Percentiles rank a stretch among this genome's conserved stretches.
These are phyloP conservation scores for Noctua janthina DNA, from an alignment of 2,888 invertebrate species.

Conservation along the genomic window DNA sequence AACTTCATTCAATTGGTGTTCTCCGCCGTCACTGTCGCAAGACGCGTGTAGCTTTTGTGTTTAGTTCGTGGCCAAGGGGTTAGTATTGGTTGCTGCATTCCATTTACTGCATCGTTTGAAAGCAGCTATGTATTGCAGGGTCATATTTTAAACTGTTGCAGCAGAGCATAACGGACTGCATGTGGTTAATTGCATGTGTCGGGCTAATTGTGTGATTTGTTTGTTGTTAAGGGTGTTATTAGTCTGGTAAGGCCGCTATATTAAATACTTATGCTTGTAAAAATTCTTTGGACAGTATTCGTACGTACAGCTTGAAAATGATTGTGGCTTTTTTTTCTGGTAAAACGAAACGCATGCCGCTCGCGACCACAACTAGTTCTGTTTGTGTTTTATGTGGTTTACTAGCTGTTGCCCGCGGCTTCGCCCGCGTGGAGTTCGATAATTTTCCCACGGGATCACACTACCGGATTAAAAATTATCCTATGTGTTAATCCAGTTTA, in stretches of 20 bases:
- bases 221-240: not conserved
- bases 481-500: no score
- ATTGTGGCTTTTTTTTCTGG: not conserved
- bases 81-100: not conserved
- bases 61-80: not conserved
- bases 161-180: constrained; percentile 1
- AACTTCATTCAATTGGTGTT: not conserved
- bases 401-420: no score
- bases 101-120: constrained; percentile 10
- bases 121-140: constrained; percentile 28
- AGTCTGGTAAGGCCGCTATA: not conserved
- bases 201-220: constrained; percentile 14
- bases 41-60: not conserved
- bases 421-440: no score
- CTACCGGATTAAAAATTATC: no score
- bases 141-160: constrained; percentile 36
- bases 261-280: not conserved
- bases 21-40: not conserved
- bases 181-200: constrained; percentile 28
- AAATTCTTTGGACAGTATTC: not conserved
- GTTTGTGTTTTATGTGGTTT: not conserved
- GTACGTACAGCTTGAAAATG: not conserved
- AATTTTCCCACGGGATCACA: no score
- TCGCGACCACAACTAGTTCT: not conserved
- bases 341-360: not conserved